Evolutionary conservation across 37 sponge, comb jelly and placozoan species (phyloP).

Genomic region (Cladorhizidae sp.): DNA sequence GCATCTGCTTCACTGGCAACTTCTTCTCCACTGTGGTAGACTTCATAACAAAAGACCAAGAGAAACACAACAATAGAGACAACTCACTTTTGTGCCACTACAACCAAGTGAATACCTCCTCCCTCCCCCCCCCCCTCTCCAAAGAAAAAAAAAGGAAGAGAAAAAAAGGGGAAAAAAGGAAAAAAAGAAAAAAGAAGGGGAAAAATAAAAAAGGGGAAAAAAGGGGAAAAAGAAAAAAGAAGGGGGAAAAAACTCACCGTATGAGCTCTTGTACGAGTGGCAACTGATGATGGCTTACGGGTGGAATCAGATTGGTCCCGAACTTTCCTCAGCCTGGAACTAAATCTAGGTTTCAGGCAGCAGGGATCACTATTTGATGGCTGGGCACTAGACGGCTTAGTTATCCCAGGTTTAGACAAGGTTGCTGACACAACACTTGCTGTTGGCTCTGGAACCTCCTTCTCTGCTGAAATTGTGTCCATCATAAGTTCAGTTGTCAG

Average conservation of each 20-base stretch:
- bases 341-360: background rate
- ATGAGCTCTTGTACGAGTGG: constrained; percentile 30
- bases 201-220: background rate
- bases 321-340: background rate
- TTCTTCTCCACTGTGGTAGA: background rate
- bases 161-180: background rate
- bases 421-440: no score
- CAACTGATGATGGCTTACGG: constrained; percentile 5
- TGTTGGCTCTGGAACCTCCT: no score
- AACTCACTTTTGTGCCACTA: no score
- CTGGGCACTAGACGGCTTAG: no score
- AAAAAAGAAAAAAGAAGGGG: no score
- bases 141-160: no score
- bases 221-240: background rate
- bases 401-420: no score
- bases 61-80: no score
- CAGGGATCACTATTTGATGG: background rate
- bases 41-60: constrained; percentile 6
- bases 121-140: no score
- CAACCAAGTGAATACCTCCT: no score
- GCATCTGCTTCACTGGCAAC: background rate
- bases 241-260: background rate
- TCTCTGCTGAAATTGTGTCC: no score
- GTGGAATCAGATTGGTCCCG: background rate
- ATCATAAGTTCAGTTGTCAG: background rate